Conservation (phyloP, 64 coral and sea anemone species). For the Stichodactyla mertensii region DNA sequence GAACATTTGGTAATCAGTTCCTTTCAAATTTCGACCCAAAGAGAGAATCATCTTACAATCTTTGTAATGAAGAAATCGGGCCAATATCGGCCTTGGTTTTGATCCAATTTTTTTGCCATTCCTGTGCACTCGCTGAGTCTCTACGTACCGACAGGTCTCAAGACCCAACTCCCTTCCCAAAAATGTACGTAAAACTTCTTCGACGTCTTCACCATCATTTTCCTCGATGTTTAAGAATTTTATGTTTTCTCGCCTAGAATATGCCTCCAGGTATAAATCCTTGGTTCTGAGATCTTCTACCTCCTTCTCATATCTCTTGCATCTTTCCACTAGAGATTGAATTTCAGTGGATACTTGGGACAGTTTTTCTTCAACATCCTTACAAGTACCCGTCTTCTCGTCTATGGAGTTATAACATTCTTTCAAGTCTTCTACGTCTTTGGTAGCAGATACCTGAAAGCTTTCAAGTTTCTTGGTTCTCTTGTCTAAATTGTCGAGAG, state of each 20-base stretch:
- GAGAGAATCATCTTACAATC: background rate
- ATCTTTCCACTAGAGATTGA: too few species aligned
- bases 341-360: too few species aligned
- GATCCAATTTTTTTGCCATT: background rate
- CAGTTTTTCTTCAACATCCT: too few species aligned
- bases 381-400: too few species aligned
- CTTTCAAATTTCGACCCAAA: constrained; percentile 1
- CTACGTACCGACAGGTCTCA: background rate
- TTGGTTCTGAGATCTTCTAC: too few species aligned
- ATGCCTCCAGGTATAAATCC: too few species aligned
- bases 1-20: constrained; percentile 10
- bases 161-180: background rate
- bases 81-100: constrained; percentile 10
- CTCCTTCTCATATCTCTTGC: too few species aligned
- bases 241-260: constrained; percentile 6
- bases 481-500: too few species aligned
- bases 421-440: too few species aligned
- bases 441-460: too few species aligned
- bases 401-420: too few species aligned
- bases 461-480: too few species aligned
- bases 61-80: background rate
- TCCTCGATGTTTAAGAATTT: background rate
- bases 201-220: background rate
- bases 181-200: background rate
- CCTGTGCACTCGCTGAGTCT: background rate